phyloP scores from a whole-genome alignment of 2,888 invertebrate genomes.

The Heliconius erato region DNA sequence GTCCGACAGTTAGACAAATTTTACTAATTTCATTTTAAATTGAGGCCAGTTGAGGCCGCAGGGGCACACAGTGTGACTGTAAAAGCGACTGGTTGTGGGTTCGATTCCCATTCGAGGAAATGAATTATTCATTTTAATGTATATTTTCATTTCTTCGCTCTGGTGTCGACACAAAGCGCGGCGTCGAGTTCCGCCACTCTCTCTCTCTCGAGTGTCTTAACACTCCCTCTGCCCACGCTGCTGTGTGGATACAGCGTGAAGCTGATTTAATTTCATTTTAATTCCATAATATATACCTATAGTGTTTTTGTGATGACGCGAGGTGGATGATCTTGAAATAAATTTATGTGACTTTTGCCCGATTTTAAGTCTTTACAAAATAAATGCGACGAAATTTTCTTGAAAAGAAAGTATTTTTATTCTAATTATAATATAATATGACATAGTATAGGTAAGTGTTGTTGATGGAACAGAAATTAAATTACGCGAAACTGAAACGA shows the following conservation, averaged over 20 bases:
- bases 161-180: too few species aligned
- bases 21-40: slow-evolving; percentile 23
- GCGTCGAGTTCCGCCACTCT: too few species aligned
- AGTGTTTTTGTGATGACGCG: background rate
- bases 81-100: too few species aligned
- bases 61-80: too few species aligned
- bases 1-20: slow-evolving; percentile 21
- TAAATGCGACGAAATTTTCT: background rate
- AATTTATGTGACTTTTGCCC: background rate
- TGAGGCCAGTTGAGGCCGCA: too few species aligned
- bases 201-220: too few species aligned
- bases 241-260: too few species aligned
- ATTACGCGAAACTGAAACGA: background rate
- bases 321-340: slow-evolving; percentile 28
- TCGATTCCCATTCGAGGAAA: too few species aligned
- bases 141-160: too few species aligned
- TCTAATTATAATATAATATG: too few species aligned
- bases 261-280: slow-evolving; percentile 19
- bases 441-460: background rate
- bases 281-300: background rate
- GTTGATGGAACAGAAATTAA: background rate
- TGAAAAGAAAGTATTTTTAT: background rate
- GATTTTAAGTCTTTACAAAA: background rate
- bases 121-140: too few species aligned
- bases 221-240: too few species aligned